phyloP scores from a whole-genome alignment of 2,888 invertebrate species.

The Pseudococcus longispinus region DNA sequence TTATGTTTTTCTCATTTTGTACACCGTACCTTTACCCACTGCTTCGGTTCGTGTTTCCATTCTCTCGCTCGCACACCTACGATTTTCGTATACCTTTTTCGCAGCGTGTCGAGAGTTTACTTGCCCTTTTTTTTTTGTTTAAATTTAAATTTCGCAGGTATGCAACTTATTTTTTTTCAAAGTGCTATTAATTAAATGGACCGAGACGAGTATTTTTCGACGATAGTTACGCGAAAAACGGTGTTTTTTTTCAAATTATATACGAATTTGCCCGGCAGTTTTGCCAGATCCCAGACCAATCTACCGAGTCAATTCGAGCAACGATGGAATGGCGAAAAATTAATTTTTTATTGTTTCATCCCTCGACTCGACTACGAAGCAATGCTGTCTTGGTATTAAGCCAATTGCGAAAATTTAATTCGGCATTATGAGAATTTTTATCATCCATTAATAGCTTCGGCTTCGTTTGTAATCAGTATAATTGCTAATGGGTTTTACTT shows the following conservation, averaged over 20 bases:
- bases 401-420: background rate
- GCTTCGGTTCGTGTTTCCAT: background rate
- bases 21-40: background rate
- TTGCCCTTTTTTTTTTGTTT: background rate
- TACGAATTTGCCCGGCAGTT: background rate
- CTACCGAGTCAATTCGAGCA: background rate
- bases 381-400: background rate
- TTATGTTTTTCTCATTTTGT: slow-evolving; percentile 11
- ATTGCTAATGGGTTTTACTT: too few relatives aligned
- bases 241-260: background rate
- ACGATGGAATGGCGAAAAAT: background rate
- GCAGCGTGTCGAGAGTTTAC: background rate
- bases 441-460: background rate
- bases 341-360: background rate
- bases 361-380: background rate
- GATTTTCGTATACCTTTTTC: background rate
- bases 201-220: background rate
- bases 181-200: background rate
- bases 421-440: background rate
- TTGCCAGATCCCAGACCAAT: background rate
- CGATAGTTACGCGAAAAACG: background rate
- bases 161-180: background rate
- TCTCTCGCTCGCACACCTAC: background rate
- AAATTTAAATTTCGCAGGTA: background rate
- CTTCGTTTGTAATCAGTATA: too few relatives aligned